These are phyloP conservation scores for Bibio marci DNA, from an alignment of 2,888 invertebrate genomes.

Conservation along the genomic window DNA sequence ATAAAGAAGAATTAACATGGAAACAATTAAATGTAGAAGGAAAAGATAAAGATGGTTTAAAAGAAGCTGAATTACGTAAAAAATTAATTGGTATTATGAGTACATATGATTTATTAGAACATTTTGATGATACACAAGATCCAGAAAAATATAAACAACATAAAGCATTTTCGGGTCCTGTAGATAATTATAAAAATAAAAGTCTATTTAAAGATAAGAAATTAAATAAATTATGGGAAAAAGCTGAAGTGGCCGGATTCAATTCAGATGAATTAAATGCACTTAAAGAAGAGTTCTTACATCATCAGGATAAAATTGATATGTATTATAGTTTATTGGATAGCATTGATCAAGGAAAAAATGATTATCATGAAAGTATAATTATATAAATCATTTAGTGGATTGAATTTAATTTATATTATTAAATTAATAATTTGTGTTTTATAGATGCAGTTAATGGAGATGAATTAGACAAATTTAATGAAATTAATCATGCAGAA, in stretches of 20 bases:
- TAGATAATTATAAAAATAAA: constrained; percentile 48
- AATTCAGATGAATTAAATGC: constrained; percentile 64
- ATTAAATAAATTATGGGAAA: constrained; percentile 74
- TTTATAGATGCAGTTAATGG: constrained; percentile 50
- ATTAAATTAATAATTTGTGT: constrained; percentile 1
- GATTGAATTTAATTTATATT: background rate
- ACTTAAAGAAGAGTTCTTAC: constrained; percentile 73
- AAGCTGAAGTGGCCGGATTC: constrained; percentile 78
- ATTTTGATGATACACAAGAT: constrained; percentile 53
- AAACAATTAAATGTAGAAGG: constrained; percentile 71
- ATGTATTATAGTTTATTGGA: constrained; percentile 68
- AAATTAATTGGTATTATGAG: constrained; percentile 70
- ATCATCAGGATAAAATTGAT: constrained; percentile 86
- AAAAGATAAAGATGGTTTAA: constrained; percentile 70
- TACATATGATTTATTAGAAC: constrained; percentile 61
- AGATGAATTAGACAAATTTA: constrained; percentile 54
- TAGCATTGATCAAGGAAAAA: constrained; percentile 42
- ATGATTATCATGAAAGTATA: constrained; percentile 49
- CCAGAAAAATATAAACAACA: constrained; percentile 36
- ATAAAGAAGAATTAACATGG: constrained; percentile 75
- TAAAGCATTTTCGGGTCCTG: constrained; percentile 25
- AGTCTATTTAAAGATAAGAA: constrained; percentile 80
- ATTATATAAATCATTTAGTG: constrained; percentile 6
- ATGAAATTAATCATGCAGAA: constrained; percentile 44
- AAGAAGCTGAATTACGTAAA: constrained; percentile 61